Percentiles rank a stretch among this genome's conserved stretches.
These are phyloP conservation scores for Brachyrhaphis roseni DNA, from an alignment of 2,797 vertebrate genomes.

Conservation along the genomic window DNA sequence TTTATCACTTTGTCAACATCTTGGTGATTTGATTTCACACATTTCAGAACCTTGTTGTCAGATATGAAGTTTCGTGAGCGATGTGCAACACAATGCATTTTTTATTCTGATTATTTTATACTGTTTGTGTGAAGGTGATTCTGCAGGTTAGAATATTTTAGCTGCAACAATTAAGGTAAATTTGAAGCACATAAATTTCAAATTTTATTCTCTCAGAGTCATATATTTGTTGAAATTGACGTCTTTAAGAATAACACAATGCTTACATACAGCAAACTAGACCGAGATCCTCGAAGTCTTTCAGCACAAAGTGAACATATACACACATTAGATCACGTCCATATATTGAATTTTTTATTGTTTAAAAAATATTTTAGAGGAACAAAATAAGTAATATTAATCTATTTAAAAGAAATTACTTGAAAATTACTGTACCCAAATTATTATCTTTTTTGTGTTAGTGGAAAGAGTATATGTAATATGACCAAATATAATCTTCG, in stretches of 20 bases:
- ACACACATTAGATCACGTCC: not conserved
- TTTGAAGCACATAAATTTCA: not conserved
- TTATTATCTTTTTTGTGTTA: too few species aligned
- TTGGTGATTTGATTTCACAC: not conserved
- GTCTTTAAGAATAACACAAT: not conserved
- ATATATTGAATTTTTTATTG: not conserved
- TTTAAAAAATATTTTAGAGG: not conserved
- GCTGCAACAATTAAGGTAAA: not conserved
- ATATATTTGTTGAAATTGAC: not conserved
- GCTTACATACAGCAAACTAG: not conserved
- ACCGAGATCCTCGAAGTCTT: not conserved
- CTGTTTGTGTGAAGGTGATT: not conserved
- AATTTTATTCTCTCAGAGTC: not conserved
- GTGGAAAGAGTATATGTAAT: too few species aligned
- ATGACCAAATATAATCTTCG: not conserved
- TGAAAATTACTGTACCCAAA: not conserved
- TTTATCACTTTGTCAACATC: conserved; percentile 1
- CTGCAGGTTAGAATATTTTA: not conserved
- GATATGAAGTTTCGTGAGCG: not conserved
- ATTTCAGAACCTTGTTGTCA: not conserved
- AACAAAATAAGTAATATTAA: not conserved
- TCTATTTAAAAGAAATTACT: not conserved
- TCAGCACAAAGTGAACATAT: not conserved
- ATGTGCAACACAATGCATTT: not conserved
- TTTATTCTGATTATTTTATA: not conserved